Percentiles rank a stretch among this genome's conserved stretches.
Conservation (phyloP, 2,888 invertebrate genomes). For the Heteropelma amictum region DNA sequence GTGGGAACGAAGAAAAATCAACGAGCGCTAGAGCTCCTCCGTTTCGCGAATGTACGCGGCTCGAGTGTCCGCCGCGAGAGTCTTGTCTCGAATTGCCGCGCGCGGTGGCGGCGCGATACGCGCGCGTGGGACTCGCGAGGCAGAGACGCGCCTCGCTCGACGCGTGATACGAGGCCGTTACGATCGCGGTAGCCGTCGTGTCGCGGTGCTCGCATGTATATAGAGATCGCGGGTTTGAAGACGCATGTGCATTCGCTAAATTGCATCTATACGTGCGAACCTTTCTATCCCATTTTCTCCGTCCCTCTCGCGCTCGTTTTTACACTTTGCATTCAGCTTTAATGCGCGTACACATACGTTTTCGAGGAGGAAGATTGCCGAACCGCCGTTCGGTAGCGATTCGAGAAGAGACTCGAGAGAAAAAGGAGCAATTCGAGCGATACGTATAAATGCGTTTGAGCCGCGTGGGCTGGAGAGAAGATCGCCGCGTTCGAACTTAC, state of each 20-base stretch:
- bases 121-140: slow-evolving; percentile 28
- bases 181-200: no score
- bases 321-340: no score
- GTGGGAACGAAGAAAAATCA: slow-evolving; percentile 27
- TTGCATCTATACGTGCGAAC: slow-evolving; percentile 24
- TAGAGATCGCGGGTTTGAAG: slow-evolving; percentile 34
- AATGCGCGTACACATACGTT: slow-evolving; percentile 5
- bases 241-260: slow-evolving; percentile 29
- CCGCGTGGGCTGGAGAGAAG: slow-evolving; percentile 39
- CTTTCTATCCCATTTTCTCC: background rate
- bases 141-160: slow-evolving; percentile 11
- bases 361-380: slow-evolving; percentile 15
- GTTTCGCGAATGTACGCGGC: slow-evolving; percentile 16
- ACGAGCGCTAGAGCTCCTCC: background rate
- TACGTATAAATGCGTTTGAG: background rate
- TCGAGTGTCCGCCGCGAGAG: background rate
- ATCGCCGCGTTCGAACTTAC: slow-evolving; percentile 48
- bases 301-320: background rate
- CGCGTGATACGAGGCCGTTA: slow-evolving; percentile 54
- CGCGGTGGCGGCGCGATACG: slow-evolving; percentile 13
- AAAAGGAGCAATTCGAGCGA: background rate
- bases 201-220: slow-evolving; percentile 43
- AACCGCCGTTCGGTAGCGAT: no score
- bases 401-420: background rate
- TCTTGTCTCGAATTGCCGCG: slow-evolving; percentile 23